These are phyloP conservation scores for Xiphophorus hellerii DNA, from an alignment of 2,113 vertebrate genomes.

Conservation along the genomic window DNA sequence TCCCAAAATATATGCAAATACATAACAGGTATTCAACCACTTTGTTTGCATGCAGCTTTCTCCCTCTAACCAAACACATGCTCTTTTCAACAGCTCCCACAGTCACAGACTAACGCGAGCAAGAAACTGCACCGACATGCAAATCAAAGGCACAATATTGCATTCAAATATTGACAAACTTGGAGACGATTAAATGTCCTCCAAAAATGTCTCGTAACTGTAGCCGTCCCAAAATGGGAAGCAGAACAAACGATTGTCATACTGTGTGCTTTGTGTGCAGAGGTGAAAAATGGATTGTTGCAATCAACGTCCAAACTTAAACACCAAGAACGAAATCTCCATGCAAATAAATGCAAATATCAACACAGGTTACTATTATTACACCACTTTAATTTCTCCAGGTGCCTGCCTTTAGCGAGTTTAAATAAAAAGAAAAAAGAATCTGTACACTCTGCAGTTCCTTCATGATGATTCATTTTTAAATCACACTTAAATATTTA, in stretches of 20 bases:
- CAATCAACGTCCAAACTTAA: conserved; percentile 28
- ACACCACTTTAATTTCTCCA: conserved; percentile 5
- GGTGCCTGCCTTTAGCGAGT: not conserved
- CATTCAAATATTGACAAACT: conserved; percentile 20
- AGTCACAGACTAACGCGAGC: conserved; percentile 8
- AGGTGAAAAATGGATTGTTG: conserved; percentile 1
- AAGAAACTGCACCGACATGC: conserved; percentile 43
- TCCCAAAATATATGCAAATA: conserved; percentile 75
- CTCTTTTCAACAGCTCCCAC: not conserved
- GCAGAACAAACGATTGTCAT: conserved; percentile 27
- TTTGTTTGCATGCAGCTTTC: conserved; percentile 56
- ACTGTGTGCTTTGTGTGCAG: not conserved
- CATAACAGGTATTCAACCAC: conserved; percentile 55
- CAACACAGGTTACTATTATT: not conserved
- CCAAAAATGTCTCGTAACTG: conserved; percentile 48
- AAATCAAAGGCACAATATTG: conserved; percentile 46
- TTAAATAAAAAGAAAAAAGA: not conserved
- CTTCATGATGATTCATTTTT: too few species aligned
- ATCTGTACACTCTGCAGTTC: not conserved
- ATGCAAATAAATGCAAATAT: conserved; percentile 23
- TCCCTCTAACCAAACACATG: not conserved
- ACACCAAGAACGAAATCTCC: not conserved
- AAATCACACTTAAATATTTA: too few species aligned
- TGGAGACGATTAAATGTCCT: conserved; percentile 28
- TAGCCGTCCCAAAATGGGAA: conserved; percentile 20